Percentiles rank a stretch among this genome's conserved stretches.
Conservation (phyloP, 2,113 vertebrate species). For the Cololabis saira region DNA sequence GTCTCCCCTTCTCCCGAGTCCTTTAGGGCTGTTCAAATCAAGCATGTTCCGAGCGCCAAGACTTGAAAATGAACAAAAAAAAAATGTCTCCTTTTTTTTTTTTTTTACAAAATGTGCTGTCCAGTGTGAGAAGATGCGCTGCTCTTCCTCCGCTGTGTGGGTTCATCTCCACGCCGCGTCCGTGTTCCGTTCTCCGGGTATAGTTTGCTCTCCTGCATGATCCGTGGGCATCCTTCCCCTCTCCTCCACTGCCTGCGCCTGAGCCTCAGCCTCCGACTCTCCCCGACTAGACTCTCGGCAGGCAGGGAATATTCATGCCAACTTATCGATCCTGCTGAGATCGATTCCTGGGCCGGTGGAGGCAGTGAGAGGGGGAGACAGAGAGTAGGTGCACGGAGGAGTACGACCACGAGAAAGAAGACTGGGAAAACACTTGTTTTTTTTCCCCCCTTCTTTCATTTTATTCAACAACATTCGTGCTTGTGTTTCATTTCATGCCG, state of each 20-base stretch:
- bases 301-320: slow-evolving; percentile 89
- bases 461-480: slow-evolving; percentile 21
- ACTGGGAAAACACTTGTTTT: slow-evolving; percentile 4
- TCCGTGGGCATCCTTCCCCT: slow-evolving; percentile 75
- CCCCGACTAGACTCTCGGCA: slow-evolving; percentile 84
- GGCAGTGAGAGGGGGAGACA: slow-evolving; percentile 81
- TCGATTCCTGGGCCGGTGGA: slow-evolving; percentile 86
- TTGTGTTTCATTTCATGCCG: slow-evolving; percentile 25
- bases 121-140: slow-evolving; percentile 34
- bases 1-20: slow-evolving; percentile 38
- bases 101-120: slow-evolving; percentile 25
- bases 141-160: slow-evolving; percentile 27
- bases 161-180: slow-evolving; percentile 33
- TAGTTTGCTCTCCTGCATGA: slow-evolving; percentile 38
- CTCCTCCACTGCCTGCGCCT: slow-evolving; percentile 79
- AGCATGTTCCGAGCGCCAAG: slow-evolving; percentile 22
- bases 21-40: slow-evolving; percentile 24
- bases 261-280: slow-evolving; percentile 83
- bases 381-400: slow-evolving; percentile 62
- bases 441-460: slow-evolving; percentile 23
- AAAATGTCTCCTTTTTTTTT: too few relatives aligned
- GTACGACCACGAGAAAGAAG: slow-evolving; percentile 23
- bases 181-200: slow-evolving; percentile 35
- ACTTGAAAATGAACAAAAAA: too few relatives aligned
- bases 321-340: slow-evolving; percentile 87